Percentiles rank a stretch among this genome's conserved stretches.
phyloP scores from a whole-genome alignment of 2,113 vertebrate species.

The Sphyrna mokarran region DNA sequence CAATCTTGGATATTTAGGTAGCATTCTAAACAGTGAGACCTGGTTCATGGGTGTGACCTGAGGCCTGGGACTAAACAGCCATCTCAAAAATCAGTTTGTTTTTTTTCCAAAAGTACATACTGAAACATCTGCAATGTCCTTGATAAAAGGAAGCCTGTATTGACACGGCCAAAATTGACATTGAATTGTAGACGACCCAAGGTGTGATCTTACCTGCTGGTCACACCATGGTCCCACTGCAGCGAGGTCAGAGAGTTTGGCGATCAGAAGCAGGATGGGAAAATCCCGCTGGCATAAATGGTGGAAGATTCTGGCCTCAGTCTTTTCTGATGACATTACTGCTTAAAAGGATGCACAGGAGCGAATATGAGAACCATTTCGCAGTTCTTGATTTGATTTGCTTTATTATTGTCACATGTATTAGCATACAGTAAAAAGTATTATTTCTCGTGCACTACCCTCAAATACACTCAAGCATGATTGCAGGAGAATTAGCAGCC shows the following conservation, averaged over 20 bases:
- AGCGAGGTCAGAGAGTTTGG: too few relatives aligned
- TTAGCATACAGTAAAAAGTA: too few relatives aligned
- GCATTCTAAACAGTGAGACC: background rate
- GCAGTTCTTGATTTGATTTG: background rate
- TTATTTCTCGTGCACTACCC: too few relatives aligned
- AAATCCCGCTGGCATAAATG: too few relatives aligned
- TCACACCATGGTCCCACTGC: too few relatives aligned
- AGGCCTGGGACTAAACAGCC: background rate
- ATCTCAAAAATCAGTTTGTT: background rate
- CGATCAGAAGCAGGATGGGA: too few relatives aligned
- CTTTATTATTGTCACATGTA: too few relatives aligned
- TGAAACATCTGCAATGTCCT: background rate
- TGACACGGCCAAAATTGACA: background rate
- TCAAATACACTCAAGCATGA: too few relatives aligned
- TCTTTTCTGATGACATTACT: background rate
- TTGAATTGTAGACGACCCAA: background rate
- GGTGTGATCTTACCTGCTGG: too few relatives aligned
- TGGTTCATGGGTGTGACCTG: background rate
- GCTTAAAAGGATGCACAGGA: slow-evolving; percentile 19
- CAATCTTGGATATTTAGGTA: too few relatives aligned
- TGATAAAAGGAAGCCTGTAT: too few relatives aligned
- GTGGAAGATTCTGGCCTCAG: background rate
- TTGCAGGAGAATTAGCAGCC: background rate
- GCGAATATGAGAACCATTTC: slow-evolving; percentile 7
- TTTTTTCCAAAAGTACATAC: background rate